phyloP scores from a whole-genome alignment of 2,113 vertebrate species.

The Laticauda colubrina region DNA sequence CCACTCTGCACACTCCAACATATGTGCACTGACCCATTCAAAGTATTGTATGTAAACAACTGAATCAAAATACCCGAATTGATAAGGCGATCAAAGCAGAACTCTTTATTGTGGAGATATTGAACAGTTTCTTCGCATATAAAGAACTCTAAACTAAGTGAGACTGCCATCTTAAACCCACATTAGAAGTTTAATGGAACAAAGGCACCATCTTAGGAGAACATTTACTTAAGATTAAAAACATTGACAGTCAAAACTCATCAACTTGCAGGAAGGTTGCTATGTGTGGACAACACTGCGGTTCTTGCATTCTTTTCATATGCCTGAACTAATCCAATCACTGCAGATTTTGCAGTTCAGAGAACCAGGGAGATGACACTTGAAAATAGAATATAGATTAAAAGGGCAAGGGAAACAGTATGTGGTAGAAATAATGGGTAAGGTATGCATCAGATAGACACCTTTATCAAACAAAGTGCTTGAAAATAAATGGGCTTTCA shows the following conservation, averaged over 20 bases:
- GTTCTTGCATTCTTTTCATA: neutral
- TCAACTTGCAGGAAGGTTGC: neutral
- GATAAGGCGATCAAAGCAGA: neutral
- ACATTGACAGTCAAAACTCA: no score
- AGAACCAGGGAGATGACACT: neutral
- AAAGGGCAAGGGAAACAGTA: neutral
- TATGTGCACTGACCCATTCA: neutral
- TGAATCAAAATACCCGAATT: neutral
- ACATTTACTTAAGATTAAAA: neutral
- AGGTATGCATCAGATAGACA: neutral
- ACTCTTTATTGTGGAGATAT: neutral
- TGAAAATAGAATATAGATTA: slow-evolving; percentile 9
- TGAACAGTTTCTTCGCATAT: neutral
- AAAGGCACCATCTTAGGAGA: neutral
- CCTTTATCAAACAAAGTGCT: neutral
- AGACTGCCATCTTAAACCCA: neutral
- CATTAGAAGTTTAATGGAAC: neutral
- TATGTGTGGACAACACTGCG: neutral
- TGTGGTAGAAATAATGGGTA: neutral
- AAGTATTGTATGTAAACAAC: neutral
- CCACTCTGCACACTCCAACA: neutral
- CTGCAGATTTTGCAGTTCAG: neutral
- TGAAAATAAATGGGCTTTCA: slow-evolving; percentile 13
- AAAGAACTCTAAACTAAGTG: neutral
- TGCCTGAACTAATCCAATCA: neutral